Base-by-base conservation (phyloP, 1,140 invertebrate genomes). In the Panonychus citri region DNA sequence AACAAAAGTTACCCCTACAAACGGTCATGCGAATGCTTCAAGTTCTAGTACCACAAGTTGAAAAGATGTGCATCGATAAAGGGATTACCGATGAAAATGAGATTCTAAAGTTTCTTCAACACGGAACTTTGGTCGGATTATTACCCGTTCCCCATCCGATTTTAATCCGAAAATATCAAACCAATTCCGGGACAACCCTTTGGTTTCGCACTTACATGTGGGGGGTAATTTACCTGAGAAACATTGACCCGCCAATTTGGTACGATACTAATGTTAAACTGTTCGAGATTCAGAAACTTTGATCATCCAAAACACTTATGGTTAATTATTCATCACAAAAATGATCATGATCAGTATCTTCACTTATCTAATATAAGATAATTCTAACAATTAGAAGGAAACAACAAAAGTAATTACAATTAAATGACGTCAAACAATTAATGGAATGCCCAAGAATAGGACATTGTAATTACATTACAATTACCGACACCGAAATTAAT, bases 61-160 rank as follows among this genome's bases (percentile, higher is more conserved):
- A 98, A 73, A 98, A 98, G 74, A 98, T 98, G 63, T 98, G 94
- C 71, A 97, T 98, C 66, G 94, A 99, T 69, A 97, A 97, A 88
- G 78, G 61, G 8, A 63, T 98, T 59, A 98, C 93, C 7, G 94
- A 99, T 73, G 94, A 99, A 73, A 94, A 86, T 71, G 94, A 98
- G 74, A 97, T 98, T 69, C 74, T 99, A 13, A 95, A 95, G 67
- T 98, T 98, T 73, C 75, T 99, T 17, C 94, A 98, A 74, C 91
- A 97, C 71, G 94, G 94, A 53, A 99, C 95, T 1, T 72, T 99
- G 54, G 94, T 99, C 12, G 94, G 94, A 4, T 73, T 99, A 25
- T 71, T 99, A 50, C 95, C 95, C 1, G 95, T 99, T 43, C 95
- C 95, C 8, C 94, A 99, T 76, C 93, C 95, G 12, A 97, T 99